Evolutionary conservation across 2,113 vertebrate genomes (phyloP), one percentile per base, ranked within the genome.

Genomic region (Daboia siamensis): DNA sequence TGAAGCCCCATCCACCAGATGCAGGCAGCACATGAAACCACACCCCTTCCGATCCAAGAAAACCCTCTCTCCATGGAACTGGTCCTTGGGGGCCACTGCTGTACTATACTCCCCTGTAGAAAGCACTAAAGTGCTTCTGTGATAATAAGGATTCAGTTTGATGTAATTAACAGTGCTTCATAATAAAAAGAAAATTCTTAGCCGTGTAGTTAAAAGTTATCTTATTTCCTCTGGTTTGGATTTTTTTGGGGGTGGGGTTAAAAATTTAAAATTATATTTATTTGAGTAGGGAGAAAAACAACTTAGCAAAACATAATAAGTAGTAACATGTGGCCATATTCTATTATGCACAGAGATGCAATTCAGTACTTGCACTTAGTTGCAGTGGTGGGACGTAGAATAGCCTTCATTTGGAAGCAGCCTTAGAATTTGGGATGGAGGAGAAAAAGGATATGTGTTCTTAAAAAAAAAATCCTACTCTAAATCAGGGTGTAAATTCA

Each of bases 271-370:
- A 69, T 93, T 26, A 13, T 86, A 29, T 46, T 46, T 90, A 55
- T 94, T 89, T 55, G 86, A 51, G 55, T 93, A 88, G 64, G 52
- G 51, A 93, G 74, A 59, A 33, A 93, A 55, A 51, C 15, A 15
- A 54, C 11, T 91, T 26, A 3, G 13, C 39, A 6, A 92, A 29
- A 93, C 12, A 39, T 54, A 51, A 59, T 90, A 21, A 13, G 33
- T 24, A 90, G 1, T 20, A 46, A 26, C 9, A 39, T 51, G 29
- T 33, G 6, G 26, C 48, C 44, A 5, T 24, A 39, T 24, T 69
- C n/a, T 55, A 23, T 21, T n/a, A 12, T 85, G 74, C 2, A 3
- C 74, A 80, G 33, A 80, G 74, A 80, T 80, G 33, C 39, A 80
- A 80, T 80, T 80, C 74, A 74, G 2, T 55, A 7, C 52, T 33